Evolutionary conservation across 2,113 vertebrate genomes (phyloP), one percentile per base, ranked within the genome.

Genomic region (Dicentrarchus labrax): DNA sequence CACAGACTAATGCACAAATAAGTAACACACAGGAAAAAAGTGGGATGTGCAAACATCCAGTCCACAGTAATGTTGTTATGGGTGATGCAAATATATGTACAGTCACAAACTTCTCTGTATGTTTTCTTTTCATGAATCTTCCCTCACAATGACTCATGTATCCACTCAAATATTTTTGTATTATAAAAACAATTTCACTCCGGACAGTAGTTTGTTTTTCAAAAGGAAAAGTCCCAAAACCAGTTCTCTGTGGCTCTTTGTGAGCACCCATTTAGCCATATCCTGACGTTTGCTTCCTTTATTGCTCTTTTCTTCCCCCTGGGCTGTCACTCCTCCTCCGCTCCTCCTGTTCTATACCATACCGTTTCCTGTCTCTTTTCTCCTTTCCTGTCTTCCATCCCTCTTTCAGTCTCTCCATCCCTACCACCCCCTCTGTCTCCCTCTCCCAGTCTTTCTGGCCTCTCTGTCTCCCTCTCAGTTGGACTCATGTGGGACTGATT

Each of bases 401-500:
- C 89, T 84, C 80, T 48, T 77, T 82, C 61, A 2, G 21, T 75
- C 80, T 77, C 77, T 53, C 82, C 86, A 73, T 74, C 80, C 30
- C 62, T 72, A 38, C 87, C 88, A 75, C 91, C 89, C 83, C 84
- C 78, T 85, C 85, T n/a, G 80, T 83, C 86, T 86, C 82, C 67
- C 51, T 82, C 82, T 89, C 84, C 56, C 76, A 59, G 64, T 68
- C 75, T 38, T 38, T 48, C 61, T 78, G 75, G 75, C 89, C 83
- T 86, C 77, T 84, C 82, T 19, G 77, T 80, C 86, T 86, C 82
- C 70, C 77, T 83, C 92, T 83, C 89, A 91, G 88, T 91, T 84
- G 90, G 93, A 91, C 87, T 95, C 95, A 96, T 96, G 95, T 96
- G 95, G 95, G 93, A 95, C 93, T 95, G 95, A 96, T 96, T 96